These are phyloP conservation scores for Malurus alboscapulatus DNA, from an alignment of 2,113 vertebrate species.

Conservation along the genomic window DNA sequence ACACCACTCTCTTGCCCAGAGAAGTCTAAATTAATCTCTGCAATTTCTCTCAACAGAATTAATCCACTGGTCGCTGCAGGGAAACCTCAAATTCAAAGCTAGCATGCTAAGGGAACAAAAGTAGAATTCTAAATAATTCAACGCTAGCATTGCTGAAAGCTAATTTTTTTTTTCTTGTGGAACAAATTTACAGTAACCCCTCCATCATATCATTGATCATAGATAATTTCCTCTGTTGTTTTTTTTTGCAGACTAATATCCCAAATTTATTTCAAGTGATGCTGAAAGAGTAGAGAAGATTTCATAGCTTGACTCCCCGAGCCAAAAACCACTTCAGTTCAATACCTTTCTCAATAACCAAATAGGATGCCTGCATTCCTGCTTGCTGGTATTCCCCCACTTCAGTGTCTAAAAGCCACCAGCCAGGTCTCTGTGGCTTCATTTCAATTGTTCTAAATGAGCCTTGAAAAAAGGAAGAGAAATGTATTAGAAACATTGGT, in stretches of 20 bases:
- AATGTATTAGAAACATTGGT: neutral
- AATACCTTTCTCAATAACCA: conserved; percentile 87
- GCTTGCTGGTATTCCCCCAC: conserved; percentile 84
- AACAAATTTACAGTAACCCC: neutral
- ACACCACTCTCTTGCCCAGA: neutral
- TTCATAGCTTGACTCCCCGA: neutral
- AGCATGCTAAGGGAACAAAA: neutral
- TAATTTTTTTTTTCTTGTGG: neutral
- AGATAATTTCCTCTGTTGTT: neutral
- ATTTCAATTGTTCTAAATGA: conserved; percentile 91
- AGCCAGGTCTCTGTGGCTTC: conserved; percentile 86
- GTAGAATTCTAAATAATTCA: neutral
- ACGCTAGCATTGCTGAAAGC: neutral
- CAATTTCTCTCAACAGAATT: neutral
- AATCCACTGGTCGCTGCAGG: neutral
- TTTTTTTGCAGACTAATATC: neutral
- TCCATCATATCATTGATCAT: neutral
- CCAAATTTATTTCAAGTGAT: neutral
- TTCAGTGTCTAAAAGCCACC: conserved; percentile 92
- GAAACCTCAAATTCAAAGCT: neutral
- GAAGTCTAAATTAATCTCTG: neutral
- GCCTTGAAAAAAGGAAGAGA: conserved; percentile 73
- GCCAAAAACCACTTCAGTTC: neutral
- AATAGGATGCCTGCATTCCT: conserved; percentile 90
- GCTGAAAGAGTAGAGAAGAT: neutral